Percentiles rank a stretch among this genome's conserved stretches.
Conservation (phyloP, 2,888 invertebrate species). For the Atethmia centrago region DNA sequence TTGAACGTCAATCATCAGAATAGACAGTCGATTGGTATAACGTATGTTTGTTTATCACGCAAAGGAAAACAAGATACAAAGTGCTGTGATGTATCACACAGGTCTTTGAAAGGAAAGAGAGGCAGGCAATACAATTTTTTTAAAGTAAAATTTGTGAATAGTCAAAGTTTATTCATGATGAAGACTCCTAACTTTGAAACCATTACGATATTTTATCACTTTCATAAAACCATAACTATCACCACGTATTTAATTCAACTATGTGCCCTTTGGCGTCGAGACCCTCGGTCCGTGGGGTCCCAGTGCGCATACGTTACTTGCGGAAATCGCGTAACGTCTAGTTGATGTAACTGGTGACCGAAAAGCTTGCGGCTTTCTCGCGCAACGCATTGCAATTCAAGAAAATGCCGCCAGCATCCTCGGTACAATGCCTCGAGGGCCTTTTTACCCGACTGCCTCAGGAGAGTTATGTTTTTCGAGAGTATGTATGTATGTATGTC, state of each 20-base stretch:
- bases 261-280: too few relatives aligned
- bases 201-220: neutral
- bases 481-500: too few relatives aligned
- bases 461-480: too few relatives aligned
- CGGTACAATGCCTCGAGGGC: too few relatives aligned
- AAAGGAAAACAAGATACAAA: constrained; percentile 1
- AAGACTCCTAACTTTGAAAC: neutral
- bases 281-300: too few relatives aligned
- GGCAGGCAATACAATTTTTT: neutral
- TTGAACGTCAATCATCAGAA: constrained; percentile 38
- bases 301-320: too few relatives aligned
- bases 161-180: neutral
- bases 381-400: too few relatives aligned
- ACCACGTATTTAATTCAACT: neutral
- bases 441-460: too few relatives aligned
- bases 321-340: too few relatives aligned
- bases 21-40: constrained; percentile 20
- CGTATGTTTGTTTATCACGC: constrained; percentile 46
- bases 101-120: neutral
- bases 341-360: too few relatives aligned
- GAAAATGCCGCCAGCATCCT: too few relatives aligned
- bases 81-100: neutral
- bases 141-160: neutral
- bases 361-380: too few relatives aligned
- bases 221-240: neutral